Percentiles rank a stretch among this genome's conserved stretches.
These are phyloP conservation scores for Aphidius gifuensis DNA, from an alignment of 1,140 invertebrate species.

Conservation along the genomic window DNA sequence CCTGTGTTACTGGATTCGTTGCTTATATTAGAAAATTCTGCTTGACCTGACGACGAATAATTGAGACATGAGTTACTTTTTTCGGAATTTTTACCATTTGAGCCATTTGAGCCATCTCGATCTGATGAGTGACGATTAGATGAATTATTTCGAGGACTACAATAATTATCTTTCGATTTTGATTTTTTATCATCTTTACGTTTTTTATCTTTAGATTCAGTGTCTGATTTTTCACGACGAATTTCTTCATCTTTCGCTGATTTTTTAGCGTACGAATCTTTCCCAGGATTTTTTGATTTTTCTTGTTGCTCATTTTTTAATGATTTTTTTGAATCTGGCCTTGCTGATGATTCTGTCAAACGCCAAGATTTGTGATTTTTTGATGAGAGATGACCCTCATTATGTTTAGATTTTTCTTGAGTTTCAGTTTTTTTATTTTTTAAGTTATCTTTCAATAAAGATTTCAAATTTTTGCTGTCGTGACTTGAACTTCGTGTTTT, in stretches of 20 bases:
- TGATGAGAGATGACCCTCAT: conserved; percentile 23
- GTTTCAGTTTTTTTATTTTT: conserved; percentile 30
- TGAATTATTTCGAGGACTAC: conserved; percentile 46
- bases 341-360: conserved; percentile 30
- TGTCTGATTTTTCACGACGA: conserved; percentile 5
- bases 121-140: conserved; percentile 52
- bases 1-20: conserved; percentile 43
- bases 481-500: conserved; percentile 23
- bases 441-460: conserved; percentile 26
- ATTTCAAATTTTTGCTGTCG: conserved; percentile 17
- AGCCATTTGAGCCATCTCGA: conserved; percentile 52
- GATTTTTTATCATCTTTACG: conserved; percentile 48
- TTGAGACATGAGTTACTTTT: conserved; percentile 37
- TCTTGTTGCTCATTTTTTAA: conserved; percentile 35
- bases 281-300: conserved; percentile 26
- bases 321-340: conserved; percentile 23
- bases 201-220: conserved; percentile 44
- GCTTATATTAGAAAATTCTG: conserved; percentile 33
- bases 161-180: conserved; percentile 51
- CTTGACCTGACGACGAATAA: conserved; percentile 33
- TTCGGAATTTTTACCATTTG: conserved; percentile 46
- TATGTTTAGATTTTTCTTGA: conserved; percentile 27
- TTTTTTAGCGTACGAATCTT: neutral
- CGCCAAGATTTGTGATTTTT: conserved; percentile 30
- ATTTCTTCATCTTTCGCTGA: conserved; percentile 2